phyloP scores from a whole-genome alignment of 2,113 vertebrate species.

The Macquaria australasica region DNA sequence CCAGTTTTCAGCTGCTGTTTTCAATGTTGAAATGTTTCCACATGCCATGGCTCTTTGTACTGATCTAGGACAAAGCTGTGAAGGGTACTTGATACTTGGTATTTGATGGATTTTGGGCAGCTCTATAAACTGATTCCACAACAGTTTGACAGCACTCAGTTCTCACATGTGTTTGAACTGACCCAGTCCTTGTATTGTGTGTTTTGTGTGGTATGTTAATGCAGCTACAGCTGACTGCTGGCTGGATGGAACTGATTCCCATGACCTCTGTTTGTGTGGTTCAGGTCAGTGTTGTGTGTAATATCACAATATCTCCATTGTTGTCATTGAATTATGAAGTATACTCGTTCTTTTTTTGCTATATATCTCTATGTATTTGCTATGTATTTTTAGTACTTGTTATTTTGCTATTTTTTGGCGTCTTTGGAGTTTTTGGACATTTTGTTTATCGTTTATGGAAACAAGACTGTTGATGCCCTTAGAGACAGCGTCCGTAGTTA shows the following conservation, averaged over 20 bases:
- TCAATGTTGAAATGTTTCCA: neutral
- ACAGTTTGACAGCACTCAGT: neutral
- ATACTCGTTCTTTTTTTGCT: too few relatives aligned
- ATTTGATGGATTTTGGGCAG: neutral
- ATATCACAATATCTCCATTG: slow-evolving; percentile 35
- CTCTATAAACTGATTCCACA: neutral
- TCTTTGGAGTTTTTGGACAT: too few relatives aligned
- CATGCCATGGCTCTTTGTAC: neutral
- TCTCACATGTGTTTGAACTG: neutral
- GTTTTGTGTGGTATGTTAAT: slow-evolving; percentile 28
- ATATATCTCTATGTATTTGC: too few relatives aligned
- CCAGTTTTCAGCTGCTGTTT: neutral
- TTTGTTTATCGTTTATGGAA: too few relatives aligned
- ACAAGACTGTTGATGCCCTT: too few relatives aligned
- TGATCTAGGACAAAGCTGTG: too few relatives aligned
- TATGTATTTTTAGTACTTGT: too few relatives aligned
- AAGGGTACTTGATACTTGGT: neutral
- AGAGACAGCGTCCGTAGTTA: too few relatives aligned
- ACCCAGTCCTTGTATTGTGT: slow-evolving; percentile 1
- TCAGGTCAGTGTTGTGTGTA: slow-evolving; percentile 27
- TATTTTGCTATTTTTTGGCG: too few relatives aligned
- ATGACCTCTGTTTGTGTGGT: slow-evolving; percentile 23
- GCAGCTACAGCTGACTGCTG: slow-evolving; percentile 10
- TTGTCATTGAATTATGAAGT: too few relatives aligned
- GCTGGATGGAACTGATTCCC: slow-evolving; percentile 46